Evolutionary conservation across 2,888 invertebrate species (phyloP).

Genomic region (Caenorhabditis virilis): DNA sequence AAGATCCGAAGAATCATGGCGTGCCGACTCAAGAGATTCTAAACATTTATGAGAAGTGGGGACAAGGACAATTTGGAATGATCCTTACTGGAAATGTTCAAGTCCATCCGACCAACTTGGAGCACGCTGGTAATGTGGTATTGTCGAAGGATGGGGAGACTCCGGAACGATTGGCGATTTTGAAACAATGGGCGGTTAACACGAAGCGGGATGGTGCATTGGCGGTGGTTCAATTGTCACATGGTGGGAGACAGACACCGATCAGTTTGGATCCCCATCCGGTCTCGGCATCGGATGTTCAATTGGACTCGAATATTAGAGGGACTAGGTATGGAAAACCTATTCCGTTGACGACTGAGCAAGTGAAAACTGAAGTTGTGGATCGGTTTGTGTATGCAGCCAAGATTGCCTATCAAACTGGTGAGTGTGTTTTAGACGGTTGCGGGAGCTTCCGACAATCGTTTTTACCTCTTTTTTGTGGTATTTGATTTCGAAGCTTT

Average conservation of each 20-base stretch:
- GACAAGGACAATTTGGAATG: constrained; percentile 54
- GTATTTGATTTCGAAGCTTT: too few relatives aligned
- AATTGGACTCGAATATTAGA: constrained; percentile 14
- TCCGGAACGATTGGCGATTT: constrained; percentile 23
- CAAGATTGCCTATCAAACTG: constrained; percentile 32
- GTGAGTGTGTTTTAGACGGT: too few relatives aligned
- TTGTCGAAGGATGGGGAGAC: constrained; percentile 46
- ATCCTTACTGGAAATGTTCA: constrained; percentile 53
- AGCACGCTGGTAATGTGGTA: constrained; percentile 51
- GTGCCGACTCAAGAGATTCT: constrained; percentile 42
- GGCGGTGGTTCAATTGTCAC: constrained; percentile 46
- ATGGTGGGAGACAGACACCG: constrained; percentile 56
- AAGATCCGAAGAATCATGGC: constrained; percentile 38
- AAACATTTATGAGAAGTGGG: constrained; percentile 55
- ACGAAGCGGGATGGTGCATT: constrained; percentile 47
- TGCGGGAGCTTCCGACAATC: too few relatives aligned
- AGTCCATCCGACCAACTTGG: constrained; percentile 46
- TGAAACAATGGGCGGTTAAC: constrained; percentile 18
- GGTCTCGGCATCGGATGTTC: constrained; percentile 52
- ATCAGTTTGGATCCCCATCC: constrained; percentile 39
- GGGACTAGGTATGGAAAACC: constrained; percentile 47
- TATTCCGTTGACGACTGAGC: constrained; percentile 42
- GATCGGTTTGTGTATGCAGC: constrained; percentile 45
- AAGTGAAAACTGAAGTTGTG: constrained; percentile 52
- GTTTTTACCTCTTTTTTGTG: too few relatives aligned